Percentiles rank a stretch among this genome's conserved stretches.
These are phyloP conservation scores for Eufriesea mexicana DNA, from an alignment of 1,140 invertebrate genomes.

Conservation along the genomic window DNA sequence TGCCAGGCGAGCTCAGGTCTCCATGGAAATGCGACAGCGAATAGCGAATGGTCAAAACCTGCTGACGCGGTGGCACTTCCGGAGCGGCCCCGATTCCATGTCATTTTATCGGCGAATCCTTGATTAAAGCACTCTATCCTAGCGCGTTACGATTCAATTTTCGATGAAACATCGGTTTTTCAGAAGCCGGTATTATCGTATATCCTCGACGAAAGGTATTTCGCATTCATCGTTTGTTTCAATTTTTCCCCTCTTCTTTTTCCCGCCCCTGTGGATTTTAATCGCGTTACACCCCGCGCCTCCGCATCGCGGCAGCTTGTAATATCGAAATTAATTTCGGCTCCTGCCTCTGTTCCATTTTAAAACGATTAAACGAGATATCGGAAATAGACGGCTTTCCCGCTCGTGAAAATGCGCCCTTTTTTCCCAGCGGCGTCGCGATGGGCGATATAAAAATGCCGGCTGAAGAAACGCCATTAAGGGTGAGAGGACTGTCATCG, in stretches of 20 bases:
- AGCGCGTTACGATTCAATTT: slow-evolving; percentile 31
- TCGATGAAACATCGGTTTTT: slow-evolving; percentile 33
- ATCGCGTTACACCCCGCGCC: background rate
- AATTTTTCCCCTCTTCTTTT: background rate
- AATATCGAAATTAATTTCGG: background rate
- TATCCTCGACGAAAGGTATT: background rate
- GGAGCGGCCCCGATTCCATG: slow-evolving; percentile 36
- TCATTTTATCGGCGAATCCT: slow-evolving; percentile 50
- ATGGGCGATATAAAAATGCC: background rate
- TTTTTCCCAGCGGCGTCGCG: background rate
- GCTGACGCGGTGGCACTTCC: slow-evolving; percentile 55
- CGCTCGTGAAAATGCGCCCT: background rate
- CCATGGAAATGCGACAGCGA: slow-evolving; percentile 56
- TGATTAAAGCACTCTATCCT: slow-evolving; percentile 57
- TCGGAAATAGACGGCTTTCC: background rate
- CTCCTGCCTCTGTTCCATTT: too few species aligned
- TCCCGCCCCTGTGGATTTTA: background rate
- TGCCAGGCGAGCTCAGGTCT: slow-evolving; percentile 47
- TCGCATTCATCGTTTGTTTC: slow-evolving; percentile 8
- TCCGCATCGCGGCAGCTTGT: too few species aligned
- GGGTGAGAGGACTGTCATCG: slow-evolving; percentile 44
- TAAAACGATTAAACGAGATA: too few species aligned
- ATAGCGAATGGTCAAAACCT: slow-evolving; percentile 56
- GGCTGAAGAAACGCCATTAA: slow-evolving; percentile 36
- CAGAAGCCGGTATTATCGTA: slow-evolving; percentile 10